Conservation (phyloP, 2,797 vertebrate genomes). For the Adrianichthys oophorus region DNA sequence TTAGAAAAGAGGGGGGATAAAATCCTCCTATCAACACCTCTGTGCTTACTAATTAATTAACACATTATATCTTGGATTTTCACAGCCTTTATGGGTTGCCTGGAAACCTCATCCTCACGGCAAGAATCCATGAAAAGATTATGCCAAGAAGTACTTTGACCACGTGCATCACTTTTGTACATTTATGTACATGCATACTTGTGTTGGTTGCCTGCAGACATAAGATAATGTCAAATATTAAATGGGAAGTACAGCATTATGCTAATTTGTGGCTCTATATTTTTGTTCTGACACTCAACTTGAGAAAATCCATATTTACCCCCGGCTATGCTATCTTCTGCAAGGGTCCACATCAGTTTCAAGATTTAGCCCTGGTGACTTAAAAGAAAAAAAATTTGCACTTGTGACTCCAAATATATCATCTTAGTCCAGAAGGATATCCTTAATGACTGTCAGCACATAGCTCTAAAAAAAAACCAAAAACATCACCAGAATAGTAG, state of each 20-base stretch:
- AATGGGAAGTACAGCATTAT: background rate
- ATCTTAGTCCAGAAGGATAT: too few relatives aligned
- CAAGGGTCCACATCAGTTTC: too few relatives aligned
- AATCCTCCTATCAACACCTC: constrained; percentile 15
- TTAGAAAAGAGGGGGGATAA: constrained; percentile 14
- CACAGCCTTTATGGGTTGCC: constrained; percentile 20
- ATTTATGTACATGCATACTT: background rate
- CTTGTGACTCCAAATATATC: background rate
- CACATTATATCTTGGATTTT: constrained; percentile 15
- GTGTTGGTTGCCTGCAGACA: background rate
- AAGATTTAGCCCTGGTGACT: background rate
- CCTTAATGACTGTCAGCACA: too few relatives aligned
- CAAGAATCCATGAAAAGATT: constrained; percentile 10
- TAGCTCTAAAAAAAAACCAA: too few relatives aligned
- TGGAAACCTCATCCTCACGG: constrained; percentile 15
- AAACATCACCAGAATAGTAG: too few relatives aligned
- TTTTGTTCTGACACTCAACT: background rate
- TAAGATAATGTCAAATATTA: background rate
- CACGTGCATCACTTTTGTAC: background rate
- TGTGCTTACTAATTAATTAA: constrained; percentile 23
- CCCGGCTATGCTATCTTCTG: background rate
- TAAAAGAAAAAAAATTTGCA: too few relatives aligned
- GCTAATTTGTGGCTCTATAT: background rate
- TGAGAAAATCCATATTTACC: background rate
- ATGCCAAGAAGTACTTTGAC: constrained; percentile 3